These are phyloP conservation scores for Aurelia sp. DNA, from an alignment of 30 jellyfish, hydroid and myxozoan species.

Conservation along the genomic window DNA sequence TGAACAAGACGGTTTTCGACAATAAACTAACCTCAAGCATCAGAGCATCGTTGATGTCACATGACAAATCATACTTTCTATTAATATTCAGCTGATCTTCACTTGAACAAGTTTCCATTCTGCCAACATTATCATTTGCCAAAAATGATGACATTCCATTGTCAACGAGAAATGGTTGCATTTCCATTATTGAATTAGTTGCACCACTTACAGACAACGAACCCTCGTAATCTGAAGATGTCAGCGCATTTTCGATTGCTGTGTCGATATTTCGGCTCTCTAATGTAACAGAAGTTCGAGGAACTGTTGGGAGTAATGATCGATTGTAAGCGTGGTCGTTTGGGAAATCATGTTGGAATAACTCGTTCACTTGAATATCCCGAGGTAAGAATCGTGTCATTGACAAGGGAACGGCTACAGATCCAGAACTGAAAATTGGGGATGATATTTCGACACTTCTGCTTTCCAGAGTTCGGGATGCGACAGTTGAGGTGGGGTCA, in stretches of 20 bases:
- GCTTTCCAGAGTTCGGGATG: not conserved
- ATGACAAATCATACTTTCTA: constrained; percentile 42
- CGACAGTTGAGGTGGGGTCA: too few relatives aligned
- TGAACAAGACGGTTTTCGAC: too few relatives aligned
- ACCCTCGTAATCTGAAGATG: constrained; percentile 36
- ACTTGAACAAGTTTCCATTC: constrained; percentile 77
- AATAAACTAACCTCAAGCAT: constrained; percentile 51
- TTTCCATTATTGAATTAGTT: constrained; percentile 44
- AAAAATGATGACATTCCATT: constrained; percentile 77
- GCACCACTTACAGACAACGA: constrained; percentile 36
- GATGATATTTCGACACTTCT: not conserved
- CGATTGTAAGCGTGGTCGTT: constrained; percentile 74
- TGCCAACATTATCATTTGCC: constrained; percentile 68
- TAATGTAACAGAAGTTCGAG: constrained; percentile 25
- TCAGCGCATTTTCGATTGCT: constrained; percentile 53
- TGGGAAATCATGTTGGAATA: constrained; percentile 36
- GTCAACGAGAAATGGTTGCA: constrained; percentile 60
- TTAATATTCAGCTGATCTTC: constrained; percentile 41
- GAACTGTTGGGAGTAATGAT: constrained; percentile 46
- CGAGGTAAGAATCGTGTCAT: constrained; percentile 71
- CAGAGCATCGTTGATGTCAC: constrained; percentile 31
- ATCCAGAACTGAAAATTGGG: constrained; percentile 55
- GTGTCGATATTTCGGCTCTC: constrained; percentile 58
- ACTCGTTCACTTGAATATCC: constrained; percentile 49
- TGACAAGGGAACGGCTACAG: constrained; percentile 66